Evolutionary conservation across 2,797 vertebrate species (phyloP).

Genomic region (Etheostoma nigrum): DNA sequence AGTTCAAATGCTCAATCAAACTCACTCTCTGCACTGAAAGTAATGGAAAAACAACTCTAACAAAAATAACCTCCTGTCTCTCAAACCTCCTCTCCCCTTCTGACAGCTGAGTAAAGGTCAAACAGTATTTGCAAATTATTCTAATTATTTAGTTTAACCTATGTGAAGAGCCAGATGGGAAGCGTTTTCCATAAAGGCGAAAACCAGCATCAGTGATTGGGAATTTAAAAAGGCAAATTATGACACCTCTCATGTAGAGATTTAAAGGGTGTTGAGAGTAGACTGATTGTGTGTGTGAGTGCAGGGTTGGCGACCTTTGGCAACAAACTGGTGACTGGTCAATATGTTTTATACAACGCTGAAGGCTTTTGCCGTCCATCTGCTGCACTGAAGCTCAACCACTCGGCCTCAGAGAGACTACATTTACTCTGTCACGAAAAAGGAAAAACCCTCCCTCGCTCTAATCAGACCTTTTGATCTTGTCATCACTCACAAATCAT

Average conservation of each 20-base stretch:
- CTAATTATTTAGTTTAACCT: constrained; percentile 41
- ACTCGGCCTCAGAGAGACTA: neutral
- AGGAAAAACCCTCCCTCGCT: constrained; percentile 13
- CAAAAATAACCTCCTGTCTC: neutral
- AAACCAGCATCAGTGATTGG: constrained; percentile 51
- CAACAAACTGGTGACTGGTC: constrained; percentile 51
- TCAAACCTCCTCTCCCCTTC: neutral
- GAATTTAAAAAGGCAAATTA: constrained; percentile 65
- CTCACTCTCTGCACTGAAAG: neutral
- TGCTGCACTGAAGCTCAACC: constrained; percentile 8
- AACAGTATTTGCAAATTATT: constrained; percentile 46
- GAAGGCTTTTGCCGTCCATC: constrained; percentile 28
- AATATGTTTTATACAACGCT: constrained; percentile 3
- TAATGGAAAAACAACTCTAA: constrained; percentile 2
- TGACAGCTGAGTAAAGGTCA: constrained; percentile 49
- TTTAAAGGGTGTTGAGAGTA: constrained; percentile 41
- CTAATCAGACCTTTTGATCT: constrained; percentile 51
- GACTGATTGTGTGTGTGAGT: constrained; percentile 70
- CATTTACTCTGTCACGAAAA: constrained; percentile 20
- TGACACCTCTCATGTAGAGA: constrained; percentile 38
- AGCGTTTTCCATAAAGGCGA: constrained; percentile 35
- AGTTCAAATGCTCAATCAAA: constrained; percentile 6
- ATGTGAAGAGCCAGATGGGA: constrained; percentile 42
- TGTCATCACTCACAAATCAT: constrained; percentile 37
- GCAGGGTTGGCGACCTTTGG: constrained; percentile 55